phyloP scores from a whole-genome alignment of 2,888 invertebrate species.

The Venustoraphidia nigricollis region DNA sequence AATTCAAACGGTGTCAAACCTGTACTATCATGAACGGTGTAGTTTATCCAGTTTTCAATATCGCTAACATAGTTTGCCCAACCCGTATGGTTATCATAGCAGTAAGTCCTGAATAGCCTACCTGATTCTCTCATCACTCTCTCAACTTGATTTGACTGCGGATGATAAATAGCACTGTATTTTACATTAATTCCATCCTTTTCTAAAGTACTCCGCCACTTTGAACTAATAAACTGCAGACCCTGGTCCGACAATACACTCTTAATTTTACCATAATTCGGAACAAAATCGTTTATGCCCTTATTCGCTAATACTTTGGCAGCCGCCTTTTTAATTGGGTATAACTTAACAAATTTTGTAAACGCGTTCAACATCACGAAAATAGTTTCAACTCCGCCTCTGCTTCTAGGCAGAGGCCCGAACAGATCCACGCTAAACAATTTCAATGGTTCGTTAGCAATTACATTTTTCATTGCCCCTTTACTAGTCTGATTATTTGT shows the following conservation, averaged over 20 bases:
- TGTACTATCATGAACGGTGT: conserved; percentile 9
- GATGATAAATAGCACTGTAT: conserved; percentile 11
- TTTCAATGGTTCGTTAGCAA: conserved; percentile 8
- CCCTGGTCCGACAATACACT: conserved; percentile 12
- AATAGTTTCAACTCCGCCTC: conserved; percentile 10
- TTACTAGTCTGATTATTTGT: neutral
- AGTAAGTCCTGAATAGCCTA: neutral
- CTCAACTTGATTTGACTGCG: conserved; percentile 14
- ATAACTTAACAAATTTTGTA: conserved; percentile 14
- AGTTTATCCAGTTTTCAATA: conserved; percentile 8
- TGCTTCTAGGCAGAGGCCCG: conserved; percentile 12
- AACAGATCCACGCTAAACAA: conserved; percentile 12
- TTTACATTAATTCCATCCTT: conserved; percentile 5
- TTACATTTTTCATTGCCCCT: conserved; percentile 4
- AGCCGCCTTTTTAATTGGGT: conserved; percentile 11
- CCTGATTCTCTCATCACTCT: conserved; percentile 14
- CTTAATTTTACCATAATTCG: neutral
- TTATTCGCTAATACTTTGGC: conserved; percentile 8
- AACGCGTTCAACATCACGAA: conserved; percentile 15
- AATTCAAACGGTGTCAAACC: conserved; percentile 10
- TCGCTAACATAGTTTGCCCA: conserved; percentile 8
- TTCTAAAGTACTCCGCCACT: conserved; percentile 8
- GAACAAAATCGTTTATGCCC: conserved; percentile 6
- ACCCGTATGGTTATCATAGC: neutral
- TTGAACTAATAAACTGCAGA: conserved; percentile 11